These are phyloP conservation scores for Naja naja DNA, from an alignment of 2,113 vertebrate genomes.

Conservation along the genomic window DNA sequence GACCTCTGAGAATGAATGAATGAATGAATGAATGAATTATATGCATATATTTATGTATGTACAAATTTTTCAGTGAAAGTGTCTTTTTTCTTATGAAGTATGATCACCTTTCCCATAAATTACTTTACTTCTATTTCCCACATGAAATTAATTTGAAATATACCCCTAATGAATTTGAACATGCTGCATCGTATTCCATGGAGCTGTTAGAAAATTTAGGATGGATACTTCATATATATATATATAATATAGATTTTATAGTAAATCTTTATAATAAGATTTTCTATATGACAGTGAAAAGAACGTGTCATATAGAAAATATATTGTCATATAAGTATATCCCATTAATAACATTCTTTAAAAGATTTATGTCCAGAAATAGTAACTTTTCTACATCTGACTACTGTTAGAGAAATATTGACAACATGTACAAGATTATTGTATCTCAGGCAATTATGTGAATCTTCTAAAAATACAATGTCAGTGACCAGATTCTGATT, in stretches of 20 bases:
- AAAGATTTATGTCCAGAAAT: background rate
- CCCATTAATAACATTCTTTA: background rate
- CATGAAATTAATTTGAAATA: background rate
- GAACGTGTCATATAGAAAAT: background rate
- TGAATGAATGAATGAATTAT: background rate
- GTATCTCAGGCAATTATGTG: background rate
- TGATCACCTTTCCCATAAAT: background rate
- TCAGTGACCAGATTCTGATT: background rate
- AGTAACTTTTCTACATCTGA: background rate
- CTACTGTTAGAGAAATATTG: background rate
- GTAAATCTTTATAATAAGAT: too few relatives aligned
- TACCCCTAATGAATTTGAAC: background rate
- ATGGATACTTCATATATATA: background rate
- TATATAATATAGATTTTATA: too few relatives aligned
- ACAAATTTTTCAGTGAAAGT: background rate
- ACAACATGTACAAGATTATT: background rate
- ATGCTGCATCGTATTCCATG: background rate
- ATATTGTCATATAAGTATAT: background rate
- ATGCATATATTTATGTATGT: background rate
- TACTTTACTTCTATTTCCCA: background rate
- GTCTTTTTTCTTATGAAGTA: background rate
- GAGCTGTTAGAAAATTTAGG: background rate
- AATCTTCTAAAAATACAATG: background rate
- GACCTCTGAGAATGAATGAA: background rate
- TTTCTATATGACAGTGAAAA: background rate